Conservation (phyloP, 1,140 invertebrate species). For the Melitaea cinxia region DNA sequence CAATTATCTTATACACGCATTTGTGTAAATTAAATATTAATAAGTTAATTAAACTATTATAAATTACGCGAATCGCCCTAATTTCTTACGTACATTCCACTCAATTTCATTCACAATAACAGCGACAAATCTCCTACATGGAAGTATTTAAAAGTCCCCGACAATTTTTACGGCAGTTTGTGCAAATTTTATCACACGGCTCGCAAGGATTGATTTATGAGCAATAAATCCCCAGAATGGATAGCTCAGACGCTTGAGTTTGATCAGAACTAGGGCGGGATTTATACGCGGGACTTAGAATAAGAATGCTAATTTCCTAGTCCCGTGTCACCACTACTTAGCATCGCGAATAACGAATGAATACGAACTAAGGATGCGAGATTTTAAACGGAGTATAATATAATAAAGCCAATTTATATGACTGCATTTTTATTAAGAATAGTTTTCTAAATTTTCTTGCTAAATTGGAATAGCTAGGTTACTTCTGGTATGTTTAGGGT, state of each 20-base stretch:
- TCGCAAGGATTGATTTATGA: constrained; percentile 15
- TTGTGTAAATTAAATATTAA: no score
- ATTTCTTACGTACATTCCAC: no score
- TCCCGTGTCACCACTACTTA: not conserved
- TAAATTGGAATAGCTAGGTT: no score
- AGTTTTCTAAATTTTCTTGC: no score
- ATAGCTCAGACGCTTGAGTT: constrained; percentile 14
- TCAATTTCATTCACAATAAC: not conserved
- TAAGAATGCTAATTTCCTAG: constrained; percentile 4
- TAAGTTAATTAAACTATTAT: no score
- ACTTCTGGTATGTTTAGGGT: no score
- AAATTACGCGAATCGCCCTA: no score
- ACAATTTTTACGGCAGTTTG: not conserved
- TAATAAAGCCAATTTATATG: no score
- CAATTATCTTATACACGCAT: no score
- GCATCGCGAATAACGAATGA: not conserved
- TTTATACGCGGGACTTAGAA: constrained; percentile 7
- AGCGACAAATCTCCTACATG: not conserved
- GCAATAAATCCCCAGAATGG: constrained; percentile 10
- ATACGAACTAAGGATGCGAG: not conserved
- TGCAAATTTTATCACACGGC: constrained; percentile 3
- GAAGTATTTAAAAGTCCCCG: not conserved
- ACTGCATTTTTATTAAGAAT: no score
- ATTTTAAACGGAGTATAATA: no score
- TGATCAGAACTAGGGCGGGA: constrained; percentile 17